These are phyloP conservation scores for Branchinecta lindahli DNA, from an alignment of 1,140 invertebrate genomes.

Conservation along the genomic window DNA sequence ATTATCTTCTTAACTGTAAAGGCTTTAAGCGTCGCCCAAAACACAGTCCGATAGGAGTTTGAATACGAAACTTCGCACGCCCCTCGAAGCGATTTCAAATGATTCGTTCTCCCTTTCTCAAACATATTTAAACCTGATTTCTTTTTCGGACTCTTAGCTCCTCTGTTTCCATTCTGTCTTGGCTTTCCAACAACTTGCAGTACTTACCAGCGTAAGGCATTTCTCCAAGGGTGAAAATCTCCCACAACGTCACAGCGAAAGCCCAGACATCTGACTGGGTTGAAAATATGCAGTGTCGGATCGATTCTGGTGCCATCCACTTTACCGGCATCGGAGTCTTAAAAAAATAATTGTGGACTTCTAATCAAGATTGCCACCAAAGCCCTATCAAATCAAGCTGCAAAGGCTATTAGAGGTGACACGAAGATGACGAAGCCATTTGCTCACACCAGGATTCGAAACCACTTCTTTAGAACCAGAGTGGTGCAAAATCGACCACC, in stretches of 20 bases:
- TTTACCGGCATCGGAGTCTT: conserved; percentile 36
- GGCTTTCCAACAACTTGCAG: neutral
- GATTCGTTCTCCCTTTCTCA: neutral
- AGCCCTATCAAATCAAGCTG: neutral
- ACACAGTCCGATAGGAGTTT: no score
- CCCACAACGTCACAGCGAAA: conserved; percentile 36
- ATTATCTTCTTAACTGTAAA: no score
- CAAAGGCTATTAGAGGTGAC: no score
- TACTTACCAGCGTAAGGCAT: conserved; percentile 26
- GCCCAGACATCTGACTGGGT: conserved; percentile 35
- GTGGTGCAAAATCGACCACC: neutral
- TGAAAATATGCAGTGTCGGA: conserved; percentile 31
- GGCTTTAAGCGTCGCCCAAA: no score
- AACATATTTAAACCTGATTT: neutral
- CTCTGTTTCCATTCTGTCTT: neutral
- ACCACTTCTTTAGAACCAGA: neutral
- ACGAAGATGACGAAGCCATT: no score
- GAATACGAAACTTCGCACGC: no score
- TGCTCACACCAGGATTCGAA: neutral
- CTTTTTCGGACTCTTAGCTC: neutral
- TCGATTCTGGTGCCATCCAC: conserved; percentile 38
- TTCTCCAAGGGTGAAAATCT: conserved; percentile 33
- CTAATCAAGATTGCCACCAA: conserved; percentile 8
- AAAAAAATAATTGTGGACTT: conserved; percentile 19
- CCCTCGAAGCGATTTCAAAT: neutral